Evolutionary conservation across 2,113 vertebrate genomes (phyloP), one percentile per base, ranked within the genome.

Genomic region (Syrmaticus mikado): DNA sequence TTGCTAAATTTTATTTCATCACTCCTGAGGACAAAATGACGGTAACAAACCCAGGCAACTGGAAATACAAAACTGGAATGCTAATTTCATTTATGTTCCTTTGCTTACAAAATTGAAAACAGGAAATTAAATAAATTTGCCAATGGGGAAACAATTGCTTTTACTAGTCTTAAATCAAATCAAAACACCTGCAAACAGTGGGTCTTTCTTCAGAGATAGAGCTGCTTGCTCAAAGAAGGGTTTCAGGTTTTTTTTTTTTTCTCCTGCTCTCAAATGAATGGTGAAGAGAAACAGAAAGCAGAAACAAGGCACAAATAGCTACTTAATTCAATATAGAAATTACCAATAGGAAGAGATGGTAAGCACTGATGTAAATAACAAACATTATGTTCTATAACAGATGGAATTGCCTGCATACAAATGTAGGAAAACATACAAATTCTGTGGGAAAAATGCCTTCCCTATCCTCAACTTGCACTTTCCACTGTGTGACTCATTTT

Each of bases 91-190:
- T 90, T 92, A 81, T 80, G 71, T 65, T 79, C 74, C 53, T 81
- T 57, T 87, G 53, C 76, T 81, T 79, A 78, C 46, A 92, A 76
- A 95, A 97, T 86, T 80, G 36, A 65, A 85, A 83, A 55, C 67
- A 96, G 89, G 75, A 96, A 96, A 97, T 96, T 60, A 93, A 95
- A 65, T 94, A 95, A 94, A 72, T 90, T 84, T 20, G 78, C 73
- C 34, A 72, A 30, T 14, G 22, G 82, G 72, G 89, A 93, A 97
- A 82, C 46, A 70, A 84, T 30, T 80, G 87, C 46, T 96, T 95
- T 92, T 92, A 79, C 40, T 85, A 95, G 61, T 84, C 41, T 55
- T 90, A 96, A 96, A 96, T 96, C 64, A 94, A 96, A 72, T 87
- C 94, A 82, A 58, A 71, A 74, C 32, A 95, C 45, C 87, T 55